A percentile compares a stretch with the other conserved stretches of the same genome.
Evolutionary conservation across 2,113 vertebrate genomes (phyloP).

Genomic region (Calypte anna): DNA sequence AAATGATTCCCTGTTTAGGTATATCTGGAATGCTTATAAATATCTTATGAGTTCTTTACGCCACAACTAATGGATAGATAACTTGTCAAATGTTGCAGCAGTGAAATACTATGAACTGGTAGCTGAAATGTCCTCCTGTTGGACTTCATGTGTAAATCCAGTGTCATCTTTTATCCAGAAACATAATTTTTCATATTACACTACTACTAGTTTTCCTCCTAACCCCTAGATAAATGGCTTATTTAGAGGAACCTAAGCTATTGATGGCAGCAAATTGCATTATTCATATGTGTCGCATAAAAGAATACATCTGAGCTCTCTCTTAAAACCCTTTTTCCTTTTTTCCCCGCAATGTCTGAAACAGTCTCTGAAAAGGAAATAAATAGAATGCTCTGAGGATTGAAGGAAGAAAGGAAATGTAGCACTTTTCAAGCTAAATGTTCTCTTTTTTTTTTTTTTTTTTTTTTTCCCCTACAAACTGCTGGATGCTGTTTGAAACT

Average conservation of each 20-base stretch:
- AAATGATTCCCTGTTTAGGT: background rate
- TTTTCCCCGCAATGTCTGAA: background rate
- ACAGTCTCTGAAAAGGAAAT: slow-evolving; percentile 24
- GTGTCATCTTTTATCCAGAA: slow-evolving; percentile 27
- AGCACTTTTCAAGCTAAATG: slow-evolving; percentile 20
- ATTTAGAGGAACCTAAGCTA: slow-evolving; percentile 46
- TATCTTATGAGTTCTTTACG: background rate
- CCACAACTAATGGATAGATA: slow-evolving; percentile 7
- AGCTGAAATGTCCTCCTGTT: background rate
- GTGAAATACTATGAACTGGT: background rate
- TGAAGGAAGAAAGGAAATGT: background rate
- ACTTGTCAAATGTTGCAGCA: background rate
- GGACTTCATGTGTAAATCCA: background rate
- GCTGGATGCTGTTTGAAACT: background rate
- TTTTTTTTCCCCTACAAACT: background rate
- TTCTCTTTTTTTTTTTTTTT: background rate
- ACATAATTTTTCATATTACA: background rate
- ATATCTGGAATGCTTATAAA: background rate
- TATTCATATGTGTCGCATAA: slow-evolving; percentile 47
- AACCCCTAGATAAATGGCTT: slow-evolving; percentile 7
- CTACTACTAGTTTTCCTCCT: slow-evolving; percentile 4
- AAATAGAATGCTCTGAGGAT: slow-evolving; percentile 9
- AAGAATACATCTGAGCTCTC: slow-evolving; percentile 33
- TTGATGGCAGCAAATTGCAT: slow-evolving; percentile 57
- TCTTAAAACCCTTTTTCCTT: slow-evolving; percentile 24